Conservation (phyloP, 2,113 vertebrate genomes). For the Sminthopsis crassicaudata region DNA sequence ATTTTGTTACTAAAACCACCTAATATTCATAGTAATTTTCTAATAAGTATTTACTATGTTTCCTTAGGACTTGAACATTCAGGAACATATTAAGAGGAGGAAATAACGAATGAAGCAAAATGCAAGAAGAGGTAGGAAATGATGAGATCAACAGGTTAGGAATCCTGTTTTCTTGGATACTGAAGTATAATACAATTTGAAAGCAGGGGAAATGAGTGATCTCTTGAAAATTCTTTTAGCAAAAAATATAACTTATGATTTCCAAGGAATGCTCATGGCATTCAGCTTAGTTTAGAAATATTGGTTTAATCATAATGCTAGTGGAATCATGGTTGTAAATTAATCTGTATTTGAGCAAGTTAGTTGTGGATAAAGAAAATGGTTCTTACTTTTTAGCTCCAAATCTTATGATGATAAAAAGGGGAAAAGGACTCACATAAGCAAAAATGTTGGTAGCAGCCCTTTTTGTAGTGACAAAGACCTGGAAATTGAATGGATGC, state of each 20-base stretch:
- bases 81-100: background rate
- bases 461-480: too few species aligned
- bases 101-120: background rate
- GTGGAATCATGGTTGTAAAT: background rate
- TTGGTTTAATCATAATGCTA: background rate
- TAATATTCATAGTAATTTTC: background rate
- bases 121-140: background rate
- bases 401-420: background rate
- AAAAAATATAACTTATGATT: background rate
- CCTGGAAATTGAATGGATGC: too few species aligned
- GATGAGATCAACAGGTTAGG: background rate
- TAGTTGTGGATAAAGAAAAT: constrained; percentile 1
- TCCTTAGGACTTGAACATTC: background rate
- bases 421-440: too few species aligned
- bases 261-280: background rate
- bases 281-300: background rate
- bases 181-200: background rate
- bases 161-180: background rate
- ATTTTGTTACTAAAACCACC: background rate
- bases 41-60: background rate
- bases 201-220: background rate
- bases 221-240: background rate
- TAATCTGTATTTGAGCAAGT: constrained; percentile 24
- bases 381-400: background rate
- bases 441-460: too few species aligned